Conservation (phyloP, 2,113 vertebrate species). For the Pristiophorus japonicus region DNA sequence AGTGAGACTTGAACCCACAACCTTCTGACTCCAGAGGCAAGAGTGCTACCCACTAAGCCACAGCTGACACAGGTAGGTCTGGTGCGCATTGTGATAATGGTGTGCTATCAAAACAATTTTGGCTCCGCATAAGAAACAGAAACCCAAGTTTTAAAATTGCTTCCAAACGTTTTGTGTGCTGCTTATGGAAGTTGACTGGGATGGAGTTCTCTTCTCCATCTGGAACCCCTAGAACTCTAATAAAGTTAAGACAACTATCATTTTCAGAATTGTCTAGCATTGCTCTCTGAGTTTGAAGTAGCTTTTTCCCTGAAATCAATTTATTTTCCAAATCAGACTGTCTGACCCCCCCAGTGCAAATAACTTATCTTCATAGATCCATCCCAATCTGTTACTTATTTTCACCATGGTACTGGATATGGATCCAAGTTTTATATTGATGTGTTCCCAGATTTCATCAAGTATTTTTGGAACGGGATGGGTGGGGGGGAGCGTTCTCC, state of each 20-base stretch:
- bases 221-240: background rate
- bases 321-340: background rate
- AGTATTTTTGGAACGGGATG: no score
- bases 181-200: background rate
- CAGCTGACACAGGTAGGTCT: background rate
- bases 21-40: no score
- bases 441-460: background rate
- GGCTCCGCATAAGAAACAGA: background rate
- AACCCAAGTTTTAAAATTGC: background rate
- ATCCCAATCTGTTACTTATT: background rate
- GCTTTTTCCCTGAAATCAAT: background rate
- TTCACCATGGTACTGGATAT: background rate
- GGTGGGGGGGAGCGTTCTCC: background rate
- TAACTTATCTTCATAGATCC: background rate
- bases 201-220: background rate
- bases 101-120: background rate
- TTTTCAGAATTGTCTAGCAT: background rate
- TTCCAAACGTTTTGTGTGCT: background rate
- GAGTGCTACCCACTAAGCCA: no score
- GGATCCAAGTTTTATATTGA: background rate
- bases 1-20: no score
- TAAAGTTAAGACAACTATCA: background rate
- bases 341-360: background rate
- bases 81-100: background rate
- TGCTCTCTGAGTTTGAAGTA: background rate